These are phyloP conservation scores for Toxotes lorentzi DNA, from an alignment of 2,797 vertebrate species.

Conservation along the genomic window DNA sequence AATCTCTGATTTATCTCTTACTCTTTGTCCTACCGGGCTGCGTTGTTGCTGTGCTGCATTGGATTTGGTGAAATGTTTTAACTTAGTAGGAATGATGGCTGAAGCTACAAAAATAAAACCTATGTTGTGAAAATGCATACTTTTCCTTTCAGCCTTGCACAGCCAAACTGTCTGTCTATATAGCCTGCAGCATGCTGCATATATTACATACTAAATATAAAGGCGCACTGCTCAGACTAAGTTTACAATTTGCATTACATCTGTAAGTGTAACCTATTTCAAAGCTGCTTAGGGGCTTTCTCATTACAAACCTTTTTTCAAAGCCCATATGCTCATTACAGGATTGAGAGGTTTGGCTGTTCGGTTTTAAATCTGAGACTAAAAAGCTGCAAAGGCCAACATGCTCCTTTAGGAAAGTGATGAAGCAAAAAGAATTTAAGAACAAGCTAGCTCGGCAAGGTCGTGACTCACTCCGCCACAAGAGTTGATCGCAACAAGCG, in stretches of 20 bases:
- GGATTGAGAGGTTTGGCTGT: slow-evolving; percentile 9
- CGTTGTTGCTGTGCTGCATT: background rate
- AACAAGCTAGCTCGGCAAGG: slow-evolving; percentile 48
- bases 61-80: background rate
- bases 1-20: background rate
- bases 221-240: slow-evolving; percentile 17
- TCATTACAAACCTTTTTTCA: slow-evolving; percentile 29
- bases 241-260: slow-evolving; percentile 35
- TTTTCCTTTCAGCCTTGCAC: slow-evolving; percentile 1
- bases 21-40: background rate
- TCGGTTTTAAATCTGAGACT: slow-evolving; percentile 40
- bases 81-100: background rate
- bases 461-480: slow-evolving; percentile 7
- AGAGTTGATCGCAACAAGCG: slow-evolving; percentile 24
- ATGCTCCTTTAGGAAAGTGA: slow-evolving; percentile 40
- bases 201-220: slow-evolving; percentile 37
- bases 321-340: slow-evolving; percentile 18
- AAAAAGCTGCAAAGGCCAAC: slow-evolving; percentile 46
- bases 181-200: slow-evolving; percentile 33
- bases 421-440: slow-evolving; percentile 44
- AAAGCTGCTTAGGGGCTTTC: slow-evolving; percentile 10
- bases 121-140: background rate
- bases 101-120: background rate
- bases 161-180: slow-evolving; percentile 9
- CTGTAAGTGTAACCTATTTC: slow-evolving; percentile 27